Evolutionary conservation across 2,888 invertebrate species (phyloP), one percentile per base, ranked within the genome.

Genomic region (Cantharis rufa): DNA sequence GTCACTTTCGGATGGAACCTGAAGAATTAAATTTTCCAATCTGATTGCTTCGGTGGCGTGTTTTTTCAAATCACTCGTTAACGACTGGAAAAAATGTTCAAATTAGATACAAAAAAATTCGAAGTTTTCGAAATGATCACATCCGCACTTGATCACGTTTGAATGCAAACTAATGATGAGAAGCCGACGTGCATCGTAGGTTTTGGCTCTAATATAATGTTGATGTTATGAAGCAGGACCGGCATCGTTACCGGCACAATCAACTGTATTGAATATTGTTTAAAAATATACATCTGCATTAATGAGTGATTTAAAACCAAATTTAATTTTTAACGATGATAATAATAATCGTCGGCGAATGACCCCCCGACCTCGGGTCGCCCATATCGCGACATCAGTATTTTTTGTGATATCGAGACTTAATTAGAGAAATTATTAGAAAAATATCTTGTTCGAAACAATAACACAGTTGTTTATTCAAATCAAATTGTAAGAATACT

Each of bases 11-110:
- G 91, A 91, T 15, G 92, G 92, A 82, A 93, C 89, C 81, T 90
- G 90, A 85, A 90, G 90, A 69, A 94, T 89, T 84, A 91, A 90
- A 70, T 90, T 89, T 84, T 93, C 93, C 62, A 95, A 88, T 21
- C 92, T 89, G 66, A 90, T 89, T 0, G 92, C 92, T 81, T 93
- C 92, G 82, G 91, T 90, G 80, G 94, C 92, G 86, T 94, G 92
- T 85, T 91, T 91, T 86, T 91, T 91, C 83, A 95, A 90, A 86
- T 94, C 92, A 82, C 90, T 89, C 83, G 93, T 90, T 82, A 95
- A 92, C 84, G 91, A 91, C 95, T 95, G 89, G 70, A 91, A 88
- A 75, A 88, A 75, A 79, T 24, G 77, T 13, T 15, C 27, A 3
- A 32, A 16, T 69, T 21, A 28, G 15, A 28, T 1, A 28, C 10